Evolutionary conservation across 92 coral and sea anemone species (phyloP).

Genomic region (Umimayanthus kanabou): DNA sequence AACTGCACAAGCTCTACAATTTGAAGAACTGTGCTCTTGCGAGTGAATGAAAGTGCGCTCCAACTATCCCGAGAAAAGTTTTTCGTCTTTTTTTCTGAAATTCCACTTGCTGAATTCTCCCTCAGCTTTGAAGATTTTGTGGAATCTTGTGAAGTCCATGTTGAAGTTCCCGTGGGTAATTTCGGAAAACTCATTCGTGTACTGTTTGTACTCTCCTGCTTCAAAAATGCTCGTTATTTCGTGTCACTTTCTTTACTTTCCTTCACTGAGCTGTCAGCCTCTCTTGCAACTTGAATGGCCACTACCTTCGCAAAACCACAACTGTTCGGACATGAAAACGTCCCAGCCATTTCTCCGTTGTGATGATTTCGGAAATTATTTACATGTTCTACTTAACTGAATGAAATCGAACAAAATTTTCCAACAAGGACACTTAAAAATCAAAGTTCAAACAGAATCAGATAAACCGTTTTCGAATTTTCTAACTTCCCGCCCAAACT

Average conservation of each 20-base stretch:
- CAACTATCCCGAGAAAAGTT: slow-evolving; percentile 43
- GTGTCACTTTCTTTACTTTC: slow-evolving; percentile 47
- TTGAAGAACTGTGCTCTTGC: slow-evolving; percentile 50
- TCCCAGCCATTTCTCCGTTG: slow-evolving; percentile 43
- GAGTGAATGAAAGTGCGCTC: slow-evolving; percentile 33
- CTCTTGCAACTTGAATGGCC: slow-evolving; percentile 49
- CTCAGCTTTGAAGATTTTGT: slow-evolving; percentile 49
- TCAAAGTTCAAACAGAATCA: background rate
- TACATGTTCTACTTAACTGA: background rate
- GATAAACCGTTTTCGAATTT: background rate
- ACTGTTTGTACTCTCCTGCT: slow-evolving; percentile 42
- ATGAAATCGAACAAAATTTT: background rate
- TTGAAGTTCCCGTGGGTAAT: slow-evolving; percentile 24
- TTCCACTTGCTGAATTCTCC: slow-evolving; percentile 48
- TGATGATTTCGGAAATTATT: too few species aligned
- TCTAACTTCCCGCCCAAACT: slow-evolving; percentile 9
- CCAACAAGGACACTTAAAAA: background rate
- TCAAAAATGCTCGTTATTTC: slow-evolving; percentile 50
- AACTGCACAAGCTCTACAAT: slow-evolving; percentile 57
- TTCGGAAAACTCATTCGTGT: slow-evolving; percentile 25
- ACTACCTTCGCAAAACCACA: slow-evolving; percentile 59
- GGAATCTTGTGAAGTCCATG: slow-evolving; percentile 31
- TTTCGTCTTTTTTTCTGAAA: slow-evolving; percentile 46
- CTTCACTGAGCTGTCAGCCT: slow-evolving; percentile 23
- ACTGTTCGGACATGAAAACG: slow-evolving; percentile 61